Evolutionary conservation across 2,113 vertebrate genomes (phyloP), one percentile per base, ranked within the genome.

Genomic region (Uropsilus gracilis): DNA sequence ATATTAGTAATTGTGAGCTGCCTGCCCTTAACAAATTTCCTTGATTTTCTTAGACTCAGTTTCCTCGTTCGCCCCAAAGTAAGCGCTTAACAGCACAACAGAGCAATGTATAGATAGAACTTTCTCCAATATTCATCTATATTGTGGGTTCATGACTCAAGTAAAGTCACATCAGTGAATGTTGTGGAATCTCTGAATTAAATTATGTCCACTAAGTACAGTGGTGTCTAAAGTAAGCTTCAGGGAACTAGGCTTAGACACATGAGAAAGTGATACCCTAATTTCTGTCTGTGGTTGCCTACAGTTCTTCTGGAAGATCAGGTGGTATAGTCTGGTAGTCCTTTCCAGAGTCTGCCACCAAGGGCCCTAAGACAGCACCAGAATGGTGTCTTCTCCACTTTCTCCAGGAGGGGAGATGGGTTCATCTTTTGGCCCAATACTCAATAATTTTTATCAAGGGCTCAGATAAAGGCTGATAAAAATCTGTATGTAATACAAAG

Each of bases 231-330:
- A 42, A 28, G 8, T 30, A 32, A 63, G 46, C n/a, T 4, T 12
- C 5, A 22, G 1, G 17, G 57, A 42, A 13, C 24, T n/a, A 0
- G 2, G 53, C 17, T 69, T 14, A 86, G 57, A 42, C 0, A 0
- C 39, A 4, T 20, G 26, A 42, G n/a, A 72, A 22, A 55, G 55
- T 3, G 12, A 39, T 10, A 72, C 0, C 8, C 14, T 59, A 39
- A 9, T 24, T 32, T 24, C 8, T 2, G 34, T 8, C 50, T 44
- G 8, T 30, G 16, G 50, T 24, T 32, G n/a, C 37, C 34, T 61
- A 14, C 6, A 2, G 6, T 18, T 86, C 39, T 95, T 61, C n/a
- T 30, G 37, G 59, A 89, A 8, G 1, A 46, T 30, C 2, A 44
- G 55, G 32, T 20, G 13, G 39, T 8, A 77, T n/a, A 11, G 77